Base-by-base conservation (phyloP, 2,888 invertebrate genomes). In the Caenorhabditis sinica region DNA sequence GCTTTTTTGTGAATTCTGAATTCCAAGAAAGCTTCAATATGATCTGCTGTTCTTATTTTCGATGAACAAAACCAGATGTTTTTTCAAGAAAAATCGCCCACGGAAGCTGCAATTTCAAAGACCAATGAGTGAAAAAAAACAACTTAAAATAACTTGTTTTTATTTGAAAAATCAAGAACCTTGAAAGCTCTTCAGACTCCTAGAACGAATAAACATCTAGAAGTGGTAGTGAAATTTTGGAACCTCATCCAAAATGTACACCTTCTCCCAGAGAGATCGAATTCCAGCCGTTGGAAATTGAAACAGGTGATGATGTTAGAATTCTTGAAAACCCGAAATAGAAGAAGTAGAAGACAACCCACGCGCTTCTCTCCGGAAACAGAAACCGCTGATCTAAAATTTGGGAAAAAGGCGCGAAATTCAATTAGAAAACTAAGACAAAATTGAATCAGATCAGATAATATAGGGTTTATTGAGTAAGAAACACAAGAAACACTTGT, bases 171-270 rank as follows among this genome's bases (percentile, higher is more conserved):
- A 58, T 9, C 20, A 20, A 11, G 45, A 43, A 25, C 1, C 33
- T 49, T 0, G 65, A 30, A 11, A 2, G 13, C 13, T 13, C 13
- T 40, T 13, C 40, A 40, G 40, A 40, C 6, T 40, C 13, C 40
- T n/a, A n/a, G n/a, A n/a, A n/a, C n/a, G n/a, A n/a, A 43, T 1
- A 17, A 17, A 33, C n/a, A 56, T n/a, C 36, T 53, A 0, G 20
- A 40, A 45, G 6, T 56, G 25, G 25, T 25, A 56, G 25, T 66
- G 69, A 56, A 56, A 58, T 43, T 58, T 40, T 11, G 40, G 36
- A 33, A 63, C 63, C 28, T 69, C 60, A 69, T 69, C n/a, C 11
- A 28, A 51, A 69, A 69, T 76, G 60, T 76, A 76, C 76, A 69
- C 68, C 68, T 69, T 69, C 51, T 68, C 49, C 33, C 49, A 76